A percentile compares a stretch with the other conserved stretches of the same genome.
Evolutionary conservation across 2,113 vertebrate species (phyloP).

Genomic region (Oreotrochilus melanogaster): DNA sequence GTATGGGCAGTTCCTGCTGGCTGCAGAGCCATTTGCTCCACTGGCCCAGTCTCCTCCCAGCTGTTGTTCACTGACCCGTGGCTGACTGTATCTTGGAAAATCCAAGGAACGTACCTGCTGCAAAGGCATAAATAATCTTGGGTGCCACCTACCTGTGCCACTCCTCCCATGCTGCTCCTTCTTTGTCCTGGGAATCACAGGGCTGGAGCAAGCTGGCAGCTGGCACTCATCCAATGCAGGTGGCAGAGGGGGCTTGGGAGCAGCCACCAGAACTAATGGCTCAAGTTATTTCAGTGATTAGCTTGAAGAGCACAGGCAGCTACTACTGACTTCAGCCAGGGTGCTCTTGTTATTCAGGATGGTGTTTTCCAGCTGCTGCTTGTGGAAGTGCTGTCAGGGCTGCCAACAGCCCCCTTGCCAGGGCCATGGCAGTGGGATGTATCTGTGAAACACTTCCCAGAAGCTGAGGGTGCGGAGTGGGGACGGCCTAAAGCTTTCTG

Average conservation of each 20-base stretch:
- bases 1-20: neutral
- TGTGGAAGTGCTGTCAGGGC: rapidly evolving
- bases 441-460: neutral
- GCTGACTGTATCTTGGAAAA: neutral
- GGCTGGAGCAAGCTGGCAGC: neutral
- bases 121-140: neutral
- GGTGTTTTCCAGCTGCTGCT: neutral
- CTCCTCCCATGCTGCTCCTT: neutral
- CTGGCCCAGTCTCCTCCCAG: neutral
- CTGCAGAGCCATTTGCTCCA: rapidly evolving
- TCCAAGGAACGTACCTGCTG: rapidly evolving
- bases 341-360: neutral
- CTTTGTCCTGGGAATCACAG: neutral
- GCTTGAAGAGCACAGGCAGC: neutral
- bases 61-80: rapidly evolving
- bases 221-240: rapidly evolving
- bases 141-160: neutral
- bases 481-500: neutral
- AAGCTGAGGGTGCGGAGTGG: neutral
- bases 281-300: neutral
- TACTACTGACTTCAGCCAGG: neutral
- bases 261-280: neutral
- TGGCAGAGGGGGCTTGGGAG: neutral
- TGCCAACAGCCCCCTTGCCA: neutral
- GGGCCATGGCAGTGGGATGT: rapidly evolving